These are phyloP conservation scores for Andrena camellia DNA, from an alignment of 2,888 invertebrate genomes.

Conservation along the genomic window DNA sequence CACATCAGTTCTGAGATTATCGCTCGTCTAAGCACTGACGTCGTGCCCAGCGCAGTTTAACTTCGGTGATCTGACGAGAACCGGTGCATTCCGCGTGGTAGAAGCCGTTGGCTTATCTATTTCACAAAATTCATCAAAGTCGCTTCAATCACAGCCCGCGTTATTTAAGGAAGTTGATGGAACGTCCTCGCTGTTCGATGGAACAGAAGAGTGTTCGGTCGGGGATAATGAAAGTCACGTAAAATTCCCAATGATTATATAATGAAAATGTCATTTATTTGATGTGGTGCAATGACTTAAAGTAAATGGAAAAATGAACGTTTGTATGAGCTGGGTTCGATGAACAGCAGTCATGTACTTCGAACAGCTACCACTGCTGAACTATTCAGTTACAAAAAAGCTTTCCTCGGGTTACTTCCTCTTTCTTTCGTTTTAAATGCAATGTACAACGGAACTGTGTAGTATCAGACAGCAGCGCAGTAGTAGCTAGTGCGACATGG, in stretches of 20 bases:
- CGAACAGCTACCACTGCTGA: constrained; percentile 72
- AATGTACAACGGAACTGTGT: constrained; percentile 79
- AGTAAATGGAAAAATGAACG: constrained; percentile 85
- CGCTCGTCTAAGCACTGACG: not conserved
- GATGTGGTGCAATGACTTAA: constrained; percentile 86
- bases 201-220: not conserved
- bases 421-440: constrained; percentile 75
- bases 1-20: not conserved
- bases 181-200: too few species aligned
- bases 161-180: not conserved
- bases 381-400: constrained; percentile 74
- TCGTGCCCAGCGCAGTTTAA: not conserved
- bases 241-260: constrained; percentile 73
- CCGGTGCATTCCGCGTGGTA: not conserved
- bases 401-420: constrained; percentile 53
- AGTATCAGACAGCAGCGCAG: constrained; percentile 73
- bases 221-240: constrained; percentile 63
- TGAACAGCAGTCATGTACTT: constrained; percentile 79
- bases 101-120: not conserved
- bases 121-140: not conserved
- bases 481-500: constrained; percentile 77
- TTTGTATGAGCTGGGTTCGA: constrained; percentile 84
- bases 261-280: constrained; percentile 86
- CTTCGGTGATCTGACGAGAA: not conserved
- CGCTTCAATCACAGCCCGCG: not conserved